Base-by-base conservation (phyloP, 1,140 invertebrate species). In the Drosophila fuyamai region DNA sequence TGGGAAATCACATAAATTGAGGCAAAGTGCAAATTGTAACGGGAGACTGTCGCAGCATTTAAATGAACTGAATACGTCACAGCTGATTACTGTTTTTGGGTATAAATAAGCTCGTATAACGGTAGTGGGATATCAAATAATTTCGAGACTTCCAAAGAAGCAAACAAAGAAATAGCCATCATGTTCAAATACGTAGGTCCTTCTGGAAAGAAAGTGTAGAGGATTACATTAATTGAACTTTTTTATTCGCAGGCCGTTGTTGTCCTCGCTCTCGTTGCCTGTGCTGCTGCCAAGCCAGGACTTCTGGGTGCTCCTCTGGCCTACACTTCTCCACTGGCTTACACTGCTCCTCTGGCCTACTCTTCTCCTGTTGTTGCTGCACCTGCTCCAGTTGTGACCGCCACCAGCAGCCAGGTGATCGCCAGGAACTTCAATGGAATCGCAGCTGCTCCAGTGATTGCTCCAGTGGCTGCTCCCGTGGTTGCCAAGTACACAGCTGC, bases 401-500 rank as follows among this genome's bases (percentile, higher is more conserved):
- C 93, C 32, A 86, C 84, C 14, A 93, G 93, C 53, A 93, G 92
- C 41, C 93, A 93, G 74, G 90, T 92, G 43, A 66, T 93, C 66
- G 92, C 92, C 40, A 89, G 92, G 54, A 93, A 93, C 70, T 92
- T 80, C 66, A 93, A 92, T 82, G 92, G 92, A 14, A 88, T 91
- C 48, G 78, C 78, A 0, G 61, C 92, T 14, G 90, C 92, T 13
- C 81, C 90, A 46, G 56, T 72, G 10, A 43, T 83, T 9, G 63
- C 81, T 32, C 78, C 61, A 5, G 35, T 86, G 8, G 53, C 71
- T 47, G 58, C 78, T 41, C 78, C 72, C 7, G n/a, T 83, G 12
- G 35, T 75, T 29, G 71, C 73, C 35, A 76, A 66, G 47, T 76
- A 76, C 4, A 60, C 60, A n/a, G 54, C 50, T 46, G 56, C 81